Evolutionary conservation across 2,113 vertebrate genomes (phyloP).

Genomic region (Crotalus helleri): DNA sequence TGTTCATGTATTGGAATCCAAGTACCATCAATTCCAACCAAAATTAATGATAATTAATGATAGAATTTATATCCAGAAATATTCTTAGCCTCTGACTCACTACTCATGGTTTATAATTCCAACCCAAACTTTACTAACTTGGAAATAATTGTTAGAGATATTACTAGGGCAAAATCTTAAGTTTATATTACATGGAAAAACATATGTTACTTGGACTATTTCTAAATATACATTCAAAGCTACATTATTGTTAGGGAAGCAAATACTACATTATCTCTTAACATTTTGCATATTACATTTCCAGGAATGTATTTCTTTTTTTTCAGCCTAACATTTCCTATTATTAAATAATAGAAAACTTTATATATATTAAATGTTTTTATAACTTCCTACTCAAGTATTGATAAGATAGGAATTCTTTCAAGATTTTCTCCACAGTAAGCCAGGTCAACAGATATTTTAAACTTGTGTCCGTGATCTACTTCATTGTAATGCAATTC

Average conservation of each 20-base stretch:
- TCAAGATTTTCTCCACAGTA: constrained; percentile 11
- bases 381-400: background rate
- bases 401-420: constrained; percentile 31
- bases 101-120: background rate
- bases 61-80: background rate
- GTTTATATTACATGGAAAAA: background rate
- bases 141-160: background rate
- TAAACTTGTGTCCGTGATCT: constrained; percentile 4
- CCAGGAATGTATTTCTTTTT: background rate
- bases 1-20: background rate
- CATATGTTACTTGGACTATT: background rate
- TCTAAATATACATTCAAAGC: background rate
- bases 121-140: background rate
- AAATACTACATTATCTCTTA: background rate
- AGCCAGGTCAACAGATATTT: constrained; percentile 35
- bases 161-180: background rate
- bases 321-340: background rate
- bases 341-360: constrained; percentile 9
- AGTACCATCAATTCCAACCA: background rate
- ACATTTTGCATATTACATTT: background rate
- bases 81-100: background rate
- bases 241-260: background rate
- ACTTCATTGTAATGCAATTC: constrained; percentile 8
- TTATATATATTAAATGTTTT: constrained; percentile 18
- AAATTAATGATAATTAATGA: background rate